These are phyloP conservation scores for Drosophila lacicola DNA, from an alignment of 2,888 invertebrate species.

Conservation along the genomic window DNA sequence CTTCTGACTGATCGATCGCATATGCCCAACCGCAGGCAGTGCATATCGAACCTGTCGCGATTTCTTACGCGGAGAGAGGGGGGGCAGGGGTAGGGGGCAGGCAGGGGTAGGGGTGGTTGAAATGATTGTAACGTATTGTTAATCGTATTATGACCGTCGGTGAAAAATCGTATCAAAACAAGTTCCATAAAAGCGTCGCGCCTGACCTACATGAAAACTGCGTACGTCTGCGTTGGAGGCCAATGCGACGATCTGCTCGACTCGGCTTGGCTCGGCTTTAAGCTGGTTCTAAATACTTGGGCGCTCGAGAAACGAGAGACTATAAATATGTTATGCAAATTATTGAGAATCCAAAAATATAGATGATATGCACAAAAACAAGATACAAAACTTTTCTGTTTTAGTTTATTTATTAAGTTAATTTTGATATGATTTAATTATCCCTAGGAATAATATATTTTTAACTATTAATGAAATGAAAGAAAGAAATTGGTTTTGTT, in stretches of 20 bases:
- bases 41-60: conserved; percentile 1
- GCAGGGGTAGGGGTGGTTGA: not conserved
- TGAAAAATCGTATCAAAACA: conserved; percentile 3
- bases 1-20: too few relatives aligned
- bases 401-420: too few relatives aligned
- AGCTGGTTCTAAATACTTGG: not conserved
- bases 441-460: too few relatives aligned
- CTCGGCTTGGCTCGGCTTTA: not conserved
- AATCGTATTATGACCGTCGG: not conserved
- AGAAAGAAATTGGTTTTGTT: too few relatives aligned
- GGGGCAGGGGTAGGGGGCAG: not conserved
- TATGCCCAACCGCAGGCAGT: not conserved
- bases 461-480: too few relatives aligned
- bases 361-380: too few relatives aligned
- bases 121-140: not conserved
- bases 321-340: not conserved
- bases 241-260: not conserved
- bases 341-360: not conserved
- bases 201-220: conserved; percentile 20
- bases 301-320: not conserved
- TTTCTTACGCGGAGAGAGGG: not conserved
- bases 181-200: conserved; percentile 11
- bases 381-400: too few relatives aligned
- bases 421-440: too few relatives aligned
- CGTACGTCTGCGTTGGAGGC: conserved; percentile 3